Conservation (phyloP, 2,888 invertebrate species). For the Invenusta paracnida region DNA sequence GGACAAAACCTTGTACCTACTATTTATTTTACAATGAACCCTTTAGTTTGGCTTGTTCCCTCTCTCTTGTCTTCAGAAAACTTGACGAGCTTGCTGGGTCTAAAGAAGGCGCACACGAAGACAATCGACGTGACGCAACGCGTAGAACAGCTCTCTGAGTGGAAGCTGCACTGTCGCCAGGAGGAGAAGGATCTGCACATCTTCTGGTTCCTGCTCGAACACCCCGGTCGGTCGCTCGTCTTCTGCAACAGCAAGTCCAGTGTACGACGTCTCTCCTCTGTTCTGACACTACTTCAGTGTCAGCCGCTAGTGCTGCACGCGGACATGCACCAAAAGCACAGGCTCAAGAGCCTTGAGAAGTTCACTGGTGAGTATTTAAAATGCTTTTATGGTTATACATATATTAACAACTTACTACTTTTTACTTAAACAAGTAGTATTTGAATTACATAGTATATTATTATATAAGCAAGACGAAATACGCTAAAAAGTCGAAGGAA, state of each 20-base stretch:
- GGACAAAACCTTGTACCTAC: too few species aligned
- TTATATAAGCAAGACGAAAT: too few species aligned
- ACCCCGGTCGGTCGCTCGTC: slow-evolving; percentile 85
- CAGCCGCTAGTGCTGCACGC: slow-evolving; percentile 61
- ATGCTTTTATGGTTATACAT: too few species aligned
- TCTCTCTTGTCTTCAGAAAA: not conserved
- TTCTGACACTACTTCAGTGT: slow-evolving; percentile 55
- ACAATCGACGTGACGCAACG: slow-evolving; percentile 81
- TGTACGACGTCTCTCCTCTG: slow-evolving; percentile 70
- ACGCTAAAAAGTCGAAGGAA: too few species aligned
- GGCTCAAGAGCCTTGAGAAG: slow-evolving; percentile 81
- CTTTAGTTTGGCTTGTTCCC: not conserved
- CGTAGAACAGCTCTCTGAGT: slow-evolving; percentile 75
- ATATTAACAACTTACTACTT: too few species aligned
- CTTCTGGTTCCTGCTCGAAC: slow-evolving; percentile 76
- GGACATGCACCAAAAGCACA: slow-evolving; percentile 83
- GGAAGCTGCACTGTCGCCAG: slow-evolving; percentile 67
- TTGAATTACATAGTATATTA: too few species aligned
- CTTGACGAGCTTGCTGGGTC: not conserved
- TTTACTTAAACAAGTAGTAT: too few species aligned
- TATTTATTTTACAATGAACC: too few species aligned
- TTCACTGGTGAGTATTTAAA: slow-evolving; percentile 50
- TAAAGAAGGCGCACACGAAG: slow-evolving; percentile 66
- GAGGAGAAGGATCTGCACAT: slow-evolving; percentile 65
- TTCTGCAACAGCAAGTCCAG: slow-evolving; percentile 79